Evolutionary conservation across 2,797 vertebrate species (phyloP).

Genomic region (Anableps anableps): DNA sequence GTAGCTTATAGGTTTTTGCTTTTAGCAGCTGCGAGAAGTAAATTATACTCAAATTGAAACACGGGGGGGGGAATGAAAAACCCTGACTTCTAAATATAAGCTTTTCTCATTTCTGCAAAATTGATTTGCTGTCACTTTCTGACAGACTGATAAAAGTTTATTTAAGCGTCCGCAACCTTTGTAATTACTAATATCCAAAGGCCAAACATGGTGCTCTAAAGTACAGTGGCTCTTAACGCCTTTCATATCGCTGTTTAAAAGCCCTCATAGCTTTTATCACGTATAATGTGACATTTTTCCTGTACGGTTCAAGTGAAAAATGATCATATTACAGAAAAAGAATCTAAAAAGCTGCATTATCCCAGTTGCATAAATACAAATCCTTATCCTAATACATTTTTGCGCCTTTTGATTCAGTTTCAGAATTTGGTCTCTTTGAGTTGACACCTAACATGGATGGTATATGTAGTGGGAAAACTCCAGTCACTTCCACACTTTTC

Average conservation of each 20-base stretch:
- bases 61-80: constrained; percentile 18
- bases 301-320: background rate
- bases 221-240: background rate
- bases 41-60: constrained; percentile 18
- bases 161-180: constrained; percentile 12
- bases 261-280: too few relatives aligned
- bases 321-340: background rate
- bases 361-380: background rate
- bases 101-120: constrained; percentile 2
- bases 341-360: background rate
- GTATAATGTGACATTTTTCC: background rate
- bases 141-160: constrained; percentile 15
- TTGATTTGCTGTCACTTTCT: constrained; percentile 6
- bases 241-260: background rate
- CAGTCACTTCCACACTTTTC: background rate
- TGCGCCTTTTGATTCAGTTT: background rate
- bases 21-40: background rate
- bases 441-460: background rate
- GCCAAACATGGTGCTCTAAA: constrained; percentile 10
- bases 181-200: background rate
- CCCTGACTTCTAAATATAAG: background rate
- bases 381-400: background rate
- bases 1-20: background rate
- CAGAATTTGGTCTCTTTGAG: background rate
- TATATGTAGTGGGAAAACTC: too few relatives aligned